Percentiles rank a stretch among this genome's conserved stretches.
Conservation (phyloP, 2,113 vertebrate species). For the Kobus ellipsiprymnus region DNA sequence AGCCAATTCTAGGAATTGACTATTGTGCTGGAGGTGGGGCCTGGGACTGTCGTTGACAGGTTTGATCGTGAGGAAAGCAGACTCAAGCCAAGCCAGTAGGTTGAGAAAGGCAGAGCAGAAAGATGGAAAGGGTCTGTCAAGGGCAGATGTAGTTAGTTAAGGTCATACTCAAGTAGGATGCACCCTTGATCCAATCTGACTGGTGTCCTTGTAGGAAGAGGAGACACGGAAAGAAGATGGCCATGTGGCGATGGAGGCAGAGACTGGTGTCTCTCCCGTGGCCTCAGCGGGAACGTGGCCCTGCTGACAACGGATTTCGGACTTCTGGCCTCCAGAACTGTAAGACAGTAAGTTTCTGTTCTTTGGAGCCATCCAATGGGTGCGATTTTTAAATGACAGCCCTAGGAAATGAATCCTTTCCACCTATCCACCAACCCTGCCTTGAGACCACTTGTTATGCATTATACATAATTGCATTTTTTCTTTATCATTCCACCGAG, state of each 20-base stretch:
- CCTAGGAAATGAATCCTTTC: not conserved
- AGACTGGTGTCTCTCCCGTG: not conserved
- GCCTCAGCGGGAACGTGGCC: not conserved
- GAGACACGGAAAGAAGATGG: not conserved
- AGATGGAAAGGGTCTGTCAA: not conserved
- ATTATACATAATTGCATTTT: not conserved
- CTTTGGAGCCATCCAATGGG: not conserved
- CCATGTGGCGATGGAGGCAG: not conserved
- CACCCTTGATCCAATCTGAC: not conserved
- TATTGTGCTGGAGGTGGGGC: not conserved
- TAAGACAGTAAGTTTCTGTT: not conserved
- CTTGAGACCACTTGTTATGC: not conserved
- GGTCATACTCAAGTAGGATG: not conserved
- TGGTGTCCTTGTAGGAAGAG: not conserved
- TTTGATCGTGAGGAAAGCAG: not conserved
- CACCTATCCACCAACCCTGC: not conserved
- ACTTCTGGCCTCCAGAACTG: not conserved
- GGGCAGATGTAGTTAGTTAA: not conserved
- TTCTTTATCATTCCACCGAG: not conserved
- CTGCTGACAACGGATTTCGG: not conserved
- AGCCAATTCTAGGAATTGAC: not conserved
- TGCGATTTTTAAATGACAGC: not conserved
- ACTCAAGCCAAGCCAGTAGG: not conserved
- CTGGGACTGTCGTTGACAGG: not conserved
- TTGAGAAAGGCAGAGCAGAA: not conserved